Evolutionary conservation across 2,888 invertebrate genomes (phyloP).

Genomic region (Caradrina kadenii): DNA sequence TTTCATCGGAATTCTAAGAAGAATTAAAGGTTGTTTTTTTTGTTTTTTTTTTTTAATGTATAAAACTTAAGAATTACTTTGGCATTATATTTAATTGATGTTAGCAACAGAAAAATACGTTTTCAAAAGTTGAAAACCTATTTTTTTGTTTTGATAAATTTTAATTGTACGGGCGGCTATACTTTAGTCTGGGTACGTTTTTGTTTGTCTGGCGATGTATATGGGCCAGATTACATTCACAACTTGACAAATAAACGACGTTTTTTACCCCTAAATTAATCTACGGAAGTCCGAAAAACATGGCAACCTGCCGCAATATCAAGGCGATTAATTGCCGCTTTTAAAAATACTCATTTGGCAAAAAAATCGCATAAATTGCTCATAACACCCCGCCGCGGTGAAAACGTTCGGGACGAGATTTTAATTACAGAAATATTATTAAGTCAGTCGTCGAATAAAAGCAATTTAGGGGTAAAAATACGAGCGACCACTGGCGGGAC

Average conservation of each 20-base stretch:
- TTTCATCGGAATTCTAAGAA: too few species aligned
- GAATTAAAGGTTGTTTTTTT: too few species aligned
- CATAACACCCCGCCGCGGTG: slow-evolving; percentile 74
- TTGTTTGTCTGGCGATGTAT: slow-evolving; percentile 41
- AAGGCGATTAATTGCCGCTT: slow-evolving; percentile 74
- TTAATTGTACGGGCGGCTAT: slow-evolving; percentile 20
- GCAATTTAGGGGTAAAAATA: slow-evolving; percentile 79
- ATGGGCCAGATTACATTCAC: slow-evolving; percentile 51
- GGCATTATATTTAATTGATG: too few species aligned
- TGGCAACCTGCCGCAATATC: slow-evolving; percentile 65
- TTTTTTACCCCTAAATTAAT: slow-evolving; percentile 61
- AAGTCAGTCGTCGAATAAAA: slow-evolving; percentile 85
- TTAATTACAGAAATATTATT: slow-evolving; percentile 89
- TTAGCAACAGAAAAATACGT: not conserved
- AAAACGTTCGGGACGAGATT: slow-evolving; percentile 82
- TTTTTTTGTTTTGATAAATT: slow-evolving; percentile 5
- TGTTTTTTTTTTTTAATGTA: too few species aligned
- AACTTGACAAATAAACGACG: slow-evolving; percentile 64
- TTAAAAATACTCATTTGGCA: slow-evolving; percentile 72
- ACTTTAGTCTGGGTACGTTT: slow-evolving; percentile 26
- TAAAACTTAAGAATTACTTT: too few species aligned
- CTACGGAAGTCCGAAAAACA: slow-evolving; percentile 61
- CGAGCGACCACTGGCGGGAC: slow-evolving; percentile 70
- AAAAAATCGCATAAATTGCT: slow-evolving; percentile 78
- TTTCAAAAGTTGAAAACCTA: not conserved